These are phyloP conservation scores for Gnatocerus cornutus DNA, from an alignment of 2,888 invertebrate species.

Conservation along the genomic window DNA sequence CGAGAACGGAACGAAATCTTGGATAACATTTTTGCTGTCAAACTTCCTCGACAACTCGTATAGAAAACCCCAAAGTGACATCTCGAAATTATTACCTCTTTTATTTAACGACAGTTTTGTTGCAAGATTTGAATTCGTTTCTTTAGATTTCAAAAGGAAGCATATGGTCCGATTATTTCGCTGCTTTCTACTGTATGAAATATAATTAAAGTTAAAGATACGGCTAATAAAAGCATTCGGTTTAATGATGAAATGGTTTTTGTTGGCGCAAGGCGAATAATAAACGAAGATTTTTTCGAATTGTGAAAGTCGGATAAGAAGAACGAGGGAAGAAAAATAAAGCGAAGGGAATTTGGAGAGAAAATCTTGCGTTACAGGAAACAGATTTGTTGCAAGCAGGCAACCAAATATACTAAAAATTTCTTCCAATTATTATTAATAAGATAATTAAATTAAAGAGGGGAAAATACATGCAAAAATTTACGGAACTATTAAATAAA, in stretches of 20 bases:
- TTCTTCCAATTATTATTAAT: too few species aligned
- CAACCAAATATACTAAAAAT: too few species aligned
- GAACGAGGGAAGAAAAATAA: not conserved
- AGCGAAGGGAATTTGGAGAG: too few species aligned
- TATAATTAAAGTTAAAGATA: constrained; percentile 34
- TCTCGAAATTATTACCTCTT: not conserved
- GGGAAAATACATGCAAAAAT: too few species aligned
- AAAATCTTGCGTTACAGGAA: too few species aligned
- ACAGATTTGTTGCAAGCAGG: too few species aligned
- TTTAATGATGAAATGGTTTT: not conserved
- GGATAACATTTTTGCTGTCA: not conserved
- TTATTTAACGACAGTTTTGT: constrained; percentile 11
- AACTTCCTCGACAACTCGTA: too few species aligned
- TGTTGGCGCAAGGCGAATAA: not conserved
- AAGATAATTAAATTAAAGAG: too few species aligned
- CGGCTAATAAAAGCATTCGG: not conserved
- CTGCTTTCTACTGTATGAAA: constrained; percentile 39
- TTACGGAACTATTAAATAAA: too few species aligned
- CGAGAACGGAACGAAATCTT: constrained; percentile 3
- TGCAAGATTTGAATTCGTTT: constrained; percentile 24
- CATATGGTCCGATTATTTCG: constrained; percentile 42
- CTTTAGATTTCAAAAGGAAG: constrained; percentile 32
- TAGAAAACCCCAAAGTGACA: too few species aligned
- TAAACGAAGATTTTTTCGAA: not conserved
- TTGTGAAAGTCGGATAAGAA: not conserved